A percentile compares a stretch with the other conserved stretches of the same genome.
Conservation (phyloP, 2,113 vertebrate genomes). For the Oncorhynchus gorbuscha region DNA sequence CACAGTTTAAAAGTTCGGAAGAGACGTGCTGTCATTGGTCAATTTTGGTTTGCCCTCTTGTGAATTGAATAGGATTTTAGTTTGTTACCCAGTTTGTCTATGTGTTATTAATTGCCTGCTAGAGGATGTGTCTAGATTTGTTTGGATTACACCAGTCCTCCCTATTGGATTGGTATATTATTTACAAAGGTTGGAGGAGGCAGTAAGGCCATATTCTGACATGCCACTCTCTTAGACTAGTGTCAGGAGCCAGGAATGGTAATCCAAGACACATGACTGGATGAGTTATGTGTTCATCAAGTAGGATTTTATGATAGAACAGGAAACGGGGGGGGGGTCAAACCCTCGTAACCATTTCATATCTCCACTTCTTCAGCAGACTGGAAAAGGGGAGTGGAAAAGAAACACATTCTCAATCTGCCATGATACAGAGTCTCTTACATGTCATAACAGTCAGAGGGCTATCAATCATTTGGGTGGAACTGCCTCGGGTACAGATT, state of each 20-base stretch:
- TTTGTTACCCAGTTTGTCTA: background rate
- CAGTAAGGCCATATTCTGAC: slow-evolving; percentile 1
- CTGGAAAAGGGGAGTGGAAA: slow-evolving; percentile 44
- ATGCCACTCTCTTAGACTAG: slow-evolving; percentile 4
- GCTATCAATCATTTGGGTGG: slow-evolving; percentile 68
- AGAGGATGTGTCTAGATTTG: slow-evolving; percentile 35
- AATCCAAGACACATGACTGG: slow-evolving; percentile 49
- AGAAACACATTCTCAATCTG: slow-evolving; percentile 14
- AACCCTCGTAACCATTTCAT: slow-evolving; percentile 12
- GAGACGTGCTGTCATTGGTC: background rate
- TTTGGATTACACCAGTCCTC: slow-evolving; percentile 61
- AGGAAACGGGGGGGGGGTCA: slow-evolving; percentile 20
- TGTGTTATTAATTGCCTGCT: slow-evolving; percentile 44
- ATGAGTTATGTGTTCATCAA: slow-evolving; percentile 43
- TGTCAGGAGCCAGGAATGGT: slow-evolving; percentile 37
- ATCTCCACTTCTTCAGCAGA: slow-evolving; percentile 5
- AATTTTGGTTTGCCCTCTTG: background rate
- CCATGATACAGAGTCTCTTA: slow-evolving; percentile 47
- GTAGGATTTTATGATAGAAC: slow-evolving; percentile 47
- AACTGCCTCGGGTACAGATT: slow-evolving; percentile 57
- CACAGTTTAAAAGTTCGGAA: background rate
- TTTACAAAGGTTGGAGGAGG: slow-evolving; percentile 41
- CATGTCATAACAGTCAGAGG: slow-evolving; percentile 69
- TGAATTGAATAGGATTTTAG: background rate
- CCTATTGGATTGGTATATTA: slow-evolving; percentile 40